phyloP scores from a whole-genome alignment of 2,888 invertebrate genomes.

The Drosophila mulleri region DNA sequence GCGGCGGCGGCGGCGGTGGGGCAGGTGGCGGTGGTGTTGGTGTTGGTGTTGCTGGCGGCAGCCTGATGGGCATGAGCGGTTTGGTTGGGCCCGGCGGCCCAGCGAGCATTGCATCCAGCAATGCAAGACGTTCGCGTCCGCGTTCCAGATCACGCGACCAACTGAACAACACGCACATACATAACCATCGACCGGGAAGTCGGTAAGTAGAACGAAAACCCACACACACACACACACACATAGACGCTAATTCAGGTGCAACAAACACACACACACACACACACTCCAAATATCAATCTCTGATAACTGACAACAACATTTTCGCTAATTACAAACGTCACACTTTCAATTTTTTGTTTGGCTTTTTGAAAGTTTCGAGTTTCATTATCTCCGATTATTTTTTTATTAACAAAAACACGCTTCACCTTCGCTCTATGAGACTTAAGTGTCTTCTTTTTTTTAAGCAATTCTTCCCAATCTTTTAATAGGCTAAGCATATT shows the following conservation, averaged over 20 bases:
- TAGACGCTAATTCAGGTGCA: constrained; percentile 14
- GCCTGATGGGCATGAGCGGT: constrained; percentile 79
- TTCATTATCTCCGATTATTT: constrained; percentile 13
- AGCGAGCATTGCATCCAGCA: constrained; percentile 87
- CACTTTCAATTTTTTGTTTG: constrained; percentile 62
- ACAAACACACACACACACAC: constrained; percentile 28
- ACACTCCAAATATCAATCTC: background rate
- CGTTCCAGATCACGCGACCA: constrained; percentile 91
- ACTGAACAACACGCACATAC: constrained; percentile 85
- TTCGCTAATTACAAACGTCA: constrained; percentile 48
- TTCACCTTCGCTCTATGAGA: background rate
- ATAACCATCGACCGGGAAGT: constrained; percentile 89
- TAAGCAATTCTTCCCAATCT: background rate
- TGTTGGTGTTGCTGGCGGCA: constrained; percentile 43
- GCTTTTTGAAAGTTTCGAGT: constrained; percentile 34
- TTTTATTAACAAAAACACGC: constrained; percentile 41
- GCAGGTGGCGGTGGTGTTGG: constrained; percentile 40
- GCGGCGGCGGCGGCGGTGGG: constrained; percentile 43
- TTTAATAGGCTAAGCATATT: background rate
- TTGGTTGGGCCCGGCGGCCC: constrained; percentile 83
- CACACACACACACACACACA: constrained; percentile 9
- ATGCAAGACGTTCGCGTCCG: constrained; percentile 89
- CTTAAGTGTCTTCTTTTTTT: background rate
- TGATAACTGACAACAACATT: constrained; percentile 32
- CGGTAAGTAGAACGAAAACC: constrained; percentile 86